A percentile compares a stretch with the other conserved stretches of the same genome.
Conservation (phyloP, 1,140 invertebrate genomes). For the Agraylea sexmaculata region DNA sequence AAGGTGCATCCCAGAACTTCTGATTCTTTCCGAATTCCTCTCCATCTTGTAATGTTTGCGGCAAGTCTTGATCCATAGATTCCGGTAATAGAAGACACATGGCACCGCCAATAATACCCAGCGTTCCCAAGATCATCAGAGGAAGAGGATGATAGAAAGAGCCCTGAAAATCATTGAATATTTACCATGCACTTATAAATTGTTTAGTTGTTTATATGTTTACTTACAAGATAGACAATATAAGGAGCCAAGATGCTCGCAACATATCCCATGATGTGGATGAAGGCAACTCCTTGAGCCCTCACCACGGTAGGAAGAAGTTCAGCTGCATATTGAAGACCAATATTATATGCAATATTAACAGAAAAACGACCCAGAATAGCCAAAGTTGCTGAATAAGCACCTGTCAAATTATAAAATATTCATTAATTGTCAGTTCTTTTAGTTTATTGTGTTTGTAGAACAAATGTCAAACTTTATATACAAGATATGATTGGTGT, state of each 20-base stretch:
- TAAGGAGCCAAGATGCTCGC: constrained; percentile 71
- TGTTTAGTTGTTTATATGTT: background rate
- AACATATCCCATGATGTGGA: constrained; percentile 77
- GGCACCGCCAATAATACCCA: constrained; percentile 60
- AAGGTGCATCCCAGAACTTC: constrained; percentile 68
- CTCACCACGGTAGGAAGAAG: constrained; percentile 74
- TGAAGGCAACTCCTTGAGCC: constrained; percentile 69
- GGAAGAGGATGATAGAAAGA: constrained; percentile 56
- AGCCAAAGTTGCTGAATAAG: constrained; percentile 55
- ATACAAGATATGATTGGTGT: too few species aligned
- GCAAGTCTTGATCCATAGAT: constrained; percentile 68
- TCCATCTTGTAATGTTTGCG: constrained; percentile 70
- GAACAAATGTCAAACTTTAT: too few species aligned
- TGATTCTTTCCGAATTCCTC: constrained; percentile 73
- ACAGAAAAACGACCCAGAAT: constrained; percentile 71
- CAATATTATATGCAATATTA: constrained; percentile 82
- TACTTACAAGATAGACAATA: constrained; percentile 62
- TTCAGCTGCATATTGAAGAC: constrained; percentile 78
- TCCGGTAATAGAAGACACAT: constrained; percentile 69
- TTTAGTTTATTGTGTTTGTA: too few species aligned
- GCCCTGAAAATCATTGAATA: constrained; percentile 37
- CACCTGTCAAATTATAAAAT: constrained; percentile 36
- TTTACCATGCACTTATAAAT: too few species aligned
- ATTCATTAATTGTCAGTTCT: constrained; percentile 7
- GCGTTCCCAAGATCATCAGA: constrained; percentile 56